These are phyloP conservation scores for Nemoura dubitans DNA, from an alignment of 2,888 invertebrate species.

Conservation along the genomic window DNA sequence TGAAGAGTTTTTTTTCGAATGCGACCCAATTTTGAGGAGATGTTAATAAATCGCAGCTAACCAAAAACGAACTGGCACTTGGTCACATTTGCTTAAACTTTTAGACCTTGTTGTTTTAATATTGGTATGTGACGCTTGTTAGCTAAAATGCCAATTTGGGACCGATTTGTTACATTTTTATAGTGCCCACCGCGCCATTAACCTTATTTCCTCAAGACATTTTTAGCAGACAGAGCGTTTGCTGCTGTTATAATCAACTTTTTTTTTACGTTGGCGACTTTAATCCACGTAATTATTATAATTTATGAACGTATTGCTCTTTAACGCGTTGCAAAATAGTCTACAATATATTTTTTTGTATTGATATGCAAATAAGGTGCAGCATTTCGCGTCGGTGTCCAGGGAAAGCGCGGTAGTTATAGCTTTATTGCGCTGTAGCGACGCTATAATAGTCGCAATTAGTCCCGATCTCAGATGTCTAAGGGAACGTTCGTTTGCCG, in stretches of 20 bases:
- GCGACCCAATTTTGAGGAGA: not conserved
- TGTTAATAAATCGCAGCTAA: not conserved
- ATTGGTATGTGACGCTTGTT: not conserved
- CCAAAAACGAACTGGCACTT: not conserved
- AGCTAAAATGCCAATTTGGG: not conserved
- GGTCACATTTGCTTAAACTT: not conserved
- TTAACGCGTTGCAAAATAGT: not conserved
- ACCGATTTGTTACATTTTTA: not conserved
- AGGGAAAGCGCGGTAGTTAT: constrained; percentile 7
- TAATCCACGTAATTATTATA: not conserved
- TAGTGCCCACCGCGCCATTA: not conserved
- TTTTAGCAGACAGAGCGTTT: not conserved
- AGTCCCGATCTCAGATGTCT: not conserved
- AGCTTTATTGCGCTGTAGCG: not conserved
- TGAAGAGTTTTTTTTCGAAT: not conserved
- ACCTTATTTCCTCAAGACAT: not conserved
- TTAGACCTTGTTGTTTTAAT: not conserved
- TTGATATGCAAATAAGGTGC: constrained; percentile 3
- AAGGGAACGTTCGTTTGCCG: not conserved
- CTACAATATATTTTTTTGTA: not conserved
- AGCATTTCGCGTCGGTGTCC: not conserved
- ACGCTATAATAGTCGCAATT: not conserved
- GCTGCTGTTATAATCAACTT: not conserved
- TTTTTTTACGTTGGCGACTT: not conserved
- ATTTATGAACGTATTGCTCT: not conserved